Evolutionary conservation across 2,797 vertebrate genomes (phyloP), one percentile per base, ranked within the genome.

Genomic region (Echeneis naucrates): DNA sequence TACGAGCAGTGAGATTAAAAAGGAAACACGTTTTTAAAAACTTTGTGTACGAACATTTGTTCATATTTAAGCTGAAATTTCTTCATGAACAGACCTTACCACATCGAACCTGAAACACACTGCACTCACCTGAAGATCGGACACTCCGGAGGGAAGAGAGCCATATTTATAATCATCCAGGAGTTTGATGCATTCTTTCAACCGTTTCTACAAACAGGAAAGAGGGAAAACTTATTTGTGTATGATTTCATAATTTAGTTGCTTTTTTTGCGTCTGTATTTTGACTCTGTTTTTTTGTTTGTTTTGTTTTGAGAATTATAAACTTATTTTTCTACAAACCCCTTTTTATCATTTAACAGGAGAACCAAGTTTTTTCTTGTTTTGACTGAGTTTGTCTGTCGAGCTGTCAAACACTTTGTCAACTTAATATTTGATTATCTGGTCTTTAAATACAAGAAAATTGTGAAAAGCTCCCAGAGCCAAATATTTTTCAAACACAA

Each of bases 131-230:
- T 95, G 91, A 56, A 68, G 68, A 45, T 94, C 87, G 33, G 93
- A 93, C 24, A 94, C 91, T 84, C 96, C 97, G 0, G 95, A 93
- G 54, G 93, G 94, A 81, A 97, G 84, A 4, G 90, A 93, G 1
- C 96, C 96, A 1, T 94, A 93, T 77, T 97, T 97, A 48, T 95
- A 98, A 85, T 98, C 96, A 76, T 99, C 96, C n/a, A 99, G 90
- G 37, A 99, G 89, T 84, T 96, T 95, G 72, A 98, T 90, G 3
- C 95, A 95, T 80, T 96, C 96, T 78, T 94, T 91, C 86, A 99
- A 92, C 7, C 91, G 94, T 64, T 90, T 95, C 98, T 99, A 85
- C 7, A 53, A 27, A 81, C 5, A 78, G 10, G 44, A 35, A 56
- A 44, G 8, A 23, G 13, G 27, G 11, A 62, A 8, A 11, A 16